Evolutionary conservation across 2,797 vertebrate genomes (phyloP), one percentile per base, ranked within the genome.

Genomic region (Darevskia mixta): DNA sequence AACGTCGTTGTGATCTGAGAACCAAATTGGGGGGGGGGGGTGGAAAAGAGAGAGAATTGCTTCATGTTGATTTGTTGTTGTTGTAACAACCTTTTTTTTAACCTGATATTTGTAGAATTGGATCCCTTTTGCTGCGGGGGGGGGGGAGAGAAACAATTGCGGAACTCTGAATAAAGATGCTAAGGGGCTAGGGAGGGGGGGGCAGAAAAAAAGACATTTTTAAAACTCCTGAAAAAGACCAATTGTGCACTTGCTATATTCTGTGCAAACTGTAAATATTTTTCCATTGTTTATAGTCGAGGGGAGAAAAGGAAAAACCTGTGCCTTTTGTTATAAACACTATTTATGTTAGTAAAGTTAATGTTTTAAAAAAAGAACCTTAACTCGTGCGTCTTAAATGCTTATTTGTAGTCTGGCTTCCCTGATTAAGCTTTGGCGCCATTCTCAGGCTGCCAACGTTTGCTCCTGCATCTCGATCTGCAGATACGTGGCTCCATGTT

Each of bases 291-390:
- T 98, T 98, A 97, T 98, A 98, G 98, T 97, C 97, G 43, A 89
- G 58, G 97, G 58, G 35, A 71, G 61, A 58, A 55, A 49, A 55
- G 13, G 13, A 69, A 97, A 92, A 97, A 96, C 96, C 97, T 97
- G 97, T 98, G 98, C 98, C 97, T 98, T 98, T 98, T 98, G 98
- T 98, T 98, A 98, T 98, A 98, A 97, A 95, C 97, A 97, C 97
- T 97, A 98, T 98, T 98, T 98, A 98, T 98, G 98, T 98, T 97
- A 98, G 97, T 98, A 98, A 98, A 97, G 97, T 97, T 97, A 94
- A 97, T 96, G 96, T 97, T 97, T 97, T 83, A 96, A 96, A 97
- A 96, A 97, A 97, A 97, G 83, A 32, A 73, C 29, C 11, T 41
- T 8, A 25, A 32, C 79, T 41, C 32, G 61, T 73, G 72, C 15